Evolutionary conservation across 2,888 invertebrate species (phyloP), one percentile per base, ranked within the genome.

Genomic region (Phortica okadai): DNA sequence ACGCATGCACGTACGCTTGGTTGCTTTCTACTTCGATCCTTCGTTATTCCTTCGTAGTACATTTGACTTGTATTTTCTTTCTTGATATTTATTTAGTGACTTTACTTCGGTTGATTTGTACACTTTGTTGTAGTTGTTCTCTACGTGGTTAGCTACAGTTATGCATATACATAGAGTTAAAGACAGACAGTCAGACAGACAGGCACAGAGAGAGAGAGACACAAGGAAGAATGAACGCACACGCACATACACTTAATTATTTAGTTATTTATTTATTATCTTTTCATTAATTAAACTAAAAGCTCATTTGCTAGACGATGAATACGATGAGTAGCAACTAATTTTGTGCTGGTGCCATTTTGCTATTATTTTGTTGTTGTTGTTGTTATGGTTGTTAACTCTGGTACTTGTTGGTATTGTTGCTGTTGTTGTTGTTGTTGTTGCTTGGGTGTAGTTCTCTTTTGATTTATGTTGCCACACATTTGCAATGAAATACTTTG

Each of bases 261-360:
- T 45, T 56, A 50, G 56, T 69, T 81, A 75, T 76, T 82, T 79
- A 85, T 85, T 84, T 87, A 85, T 85, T 83, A 66, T 72, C 80
- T 77, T 82, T 79, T 83, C 78, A 83, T 87, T 85, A 85, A 87
- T 87, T 86, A 83, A 83, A 87, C 85, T 86, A 87, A 87, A 87
- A 86, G 88, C 87, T 87, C 87, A 86, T 85, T 85, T 86, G 85
- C 80, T 81, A 56, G n/a, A 56, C 7, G 56, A 56, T 56, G 62
- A 16, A 16, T 16, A 8, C 11, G 33, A 25, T 25, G 62, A 62
- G 62, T 62, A 11, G 6, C 62, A n/a, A 62, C 62, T 62, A 25
- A 62, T 85, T 85, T 83, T 50, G 14, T 62, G 58, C 21, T 59
- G 54, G 21, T 62, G 62, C 10, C n/a, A 50, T 70, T 70, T 44